These are phyloP conservation scores for Eleginops maclovinus DNA, from an alignment of 2,113 vertebrate species.

Conservation along the genomic window DNA sequence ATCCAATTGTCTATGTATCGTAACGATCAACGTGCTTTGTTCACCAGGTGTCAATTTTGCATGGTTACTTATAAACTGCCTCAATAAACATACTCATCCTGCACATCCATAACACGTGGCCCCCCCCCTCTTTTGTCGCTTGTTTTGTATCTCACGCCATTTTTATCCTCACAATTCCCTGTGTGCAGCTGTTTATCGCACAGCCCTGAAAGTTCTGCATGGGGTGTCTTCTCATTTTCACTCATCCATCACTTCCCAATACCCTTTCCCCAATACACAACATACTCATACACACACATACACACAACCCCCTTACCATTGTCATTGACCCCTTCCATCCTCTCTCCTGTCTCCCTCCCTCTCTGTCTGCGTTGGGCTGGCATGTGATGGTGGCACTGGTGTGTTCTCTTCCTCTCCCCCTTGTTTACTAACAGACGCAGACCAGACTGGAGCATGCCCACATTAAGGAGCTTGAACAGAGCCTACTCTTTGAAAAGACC, in stretches of 20 bases:
- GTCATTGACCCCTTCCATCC: slow-evolving; percentile 33
- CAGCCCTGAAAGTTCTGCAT: slow-evolving; percentile 89
- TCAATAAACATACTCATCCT: slow-evolving; percentile 62
- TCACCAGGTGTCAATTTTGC: slow-evolving; percentile 75
- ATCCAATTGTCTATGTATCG: slow-evolving; percentile 53
- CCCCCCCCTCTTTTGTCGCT: slow-evolving; percentile 55
- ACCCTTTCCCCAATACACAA: slow-evolving; percentile 10
- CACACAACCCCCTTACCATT: slow-evolving; percentile 10
- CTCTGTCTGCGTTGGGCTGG: slow-evolving; percentile 90
- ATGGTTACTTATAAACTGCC: slow-evolving; percentile 72
- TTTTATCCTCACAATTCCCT: slow-evolving; percentile 64
- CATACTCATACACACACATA: neutral
- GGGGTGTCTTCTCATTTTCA: slow-evolving; percentile 77
- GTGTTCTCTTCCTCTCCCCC: slow-evolving; percentile 97
- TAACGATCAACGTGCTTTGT: slow-evolving; percentile 68
- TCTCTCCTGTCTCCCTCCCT: slow-evolving; percentile 59
- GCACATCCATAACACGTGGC: slow-evolving; percentile 53
- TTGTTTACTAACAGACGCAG: slow-evolving; percentile 99
- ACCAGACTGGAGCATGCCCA: slow-evolving; percentile 99
- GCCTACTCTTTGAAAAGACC: slow-evolving; percentile 99
- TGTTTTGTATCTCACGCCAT: slow-evolving; percentile 46
- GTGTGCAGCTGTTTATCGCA: slow-evolving; percentile 81
- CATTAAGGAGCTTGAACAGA: slow-evolving; percentile 99
- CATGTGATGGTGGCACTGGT: slow-evolving; percentile 99
- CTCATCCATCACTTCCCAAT: slow-evolving; percentile 35